Percentiles rank a stretch among this genome's conserved stretches.
phyloP scores from a whole-genome alignment of 2,113 vertebrate species.

The Lynx canadensis region DNA sequence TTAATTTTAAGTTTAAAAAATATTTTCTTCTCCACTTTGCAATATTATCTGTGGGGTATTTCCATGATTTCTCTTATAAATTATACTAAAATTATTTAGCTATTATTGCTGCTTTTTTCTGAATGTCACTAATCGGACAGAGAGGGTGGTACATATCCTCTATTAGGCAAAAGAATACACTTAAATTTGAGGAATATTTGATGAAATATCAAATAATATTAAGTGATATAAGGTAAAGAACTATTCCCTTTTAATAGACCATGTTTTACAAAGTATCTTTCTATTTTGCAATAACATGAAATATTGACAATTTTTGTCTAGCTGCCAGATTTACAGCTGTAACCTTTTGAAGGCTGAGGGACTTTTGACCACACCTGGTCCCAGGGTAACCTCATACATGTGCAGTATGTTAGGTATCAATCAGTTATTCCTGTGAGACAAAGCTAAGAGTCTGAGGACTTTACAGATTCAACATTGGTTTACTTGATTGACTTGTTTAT shows the following conservation, averaged over 20 bases:
- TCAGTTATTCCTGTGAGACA: background rate
- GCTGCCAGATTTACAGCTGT: background rate
- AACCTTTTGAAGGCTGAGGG: background rate
- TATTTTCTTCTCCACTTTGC: background rate
- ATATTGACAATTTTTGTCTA: background rate
- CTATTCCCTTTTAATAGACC: background rate
- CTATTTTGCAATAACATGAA: background rate
- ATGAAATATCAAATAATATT: background rate
- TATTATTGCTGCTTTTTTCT: background rate
- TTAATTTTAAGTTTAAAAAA: background rate
- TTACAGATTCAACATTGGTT: background rate
- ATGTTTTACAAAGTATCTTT: background rate
- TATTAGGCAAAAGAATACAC: background rate
- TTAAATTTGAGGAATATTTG: conserved; percentile 4
- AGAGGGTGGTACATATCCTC: background rate
- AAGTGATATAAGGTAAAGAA: background rate
- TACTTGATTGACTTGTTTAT: background rate
- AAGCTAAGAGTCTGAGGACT: background rate
- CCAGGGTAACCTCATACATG: background rate
- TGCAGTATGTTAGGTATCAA: background rate
- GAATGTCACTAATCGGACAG: background rate
- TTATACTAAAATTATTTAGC: background rate
- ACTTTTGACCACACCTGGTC: background rate
- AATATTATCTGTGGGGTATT: background rate
- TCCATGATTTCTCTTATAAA: background rate